Conservation (phyloP, 2,113 vertebrate genomes). For the Otocyon megalotis region DNA sequence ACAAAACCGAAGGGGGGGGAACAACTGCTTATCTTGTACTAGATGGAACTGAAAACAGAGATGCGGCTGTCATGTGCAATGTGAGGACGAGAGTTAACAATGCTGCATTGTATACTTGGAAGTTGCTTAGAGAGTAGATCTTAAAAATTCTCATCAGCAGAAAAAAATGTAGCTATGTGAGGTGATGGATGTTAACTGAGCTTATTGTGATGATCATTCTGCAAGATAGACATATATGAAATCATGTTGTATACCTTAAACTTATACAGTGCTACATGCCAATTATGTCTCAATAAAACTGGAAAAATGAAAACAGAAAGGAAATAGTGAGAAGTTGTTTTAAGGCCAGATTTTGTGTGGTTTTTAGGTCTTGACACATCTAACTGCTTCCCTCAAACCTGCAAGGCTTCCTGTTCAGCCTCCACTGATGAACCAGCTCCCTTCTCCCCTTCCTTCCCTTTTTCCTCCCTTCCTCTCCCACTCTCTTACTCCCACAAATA, state of each 20-base stretch:
- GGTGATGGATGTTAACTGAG: neutral
- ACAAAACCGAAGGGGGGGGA: neutral
- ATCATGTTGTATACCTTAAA: neutral
- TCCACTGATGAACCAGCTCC: neutral
- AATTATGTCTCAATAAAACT: neutral
- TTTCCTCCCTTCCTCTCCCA: neutral
- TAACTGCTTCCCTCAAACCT: neutral
- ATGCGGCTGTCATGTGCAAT: neutral
- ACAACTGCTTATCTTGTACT: slow-evolving; percentile 3
- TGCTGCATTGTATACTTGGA: neutral
- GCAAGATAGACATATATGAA: neutral
- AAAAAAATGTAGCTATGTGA: neutral
- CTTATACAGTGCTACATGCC: neutral
- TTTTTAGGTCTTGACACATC: slow-evolving; percentile 11
- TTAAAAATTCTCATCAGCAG: neutral
- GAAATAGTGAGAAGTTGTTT: slow-evolving; percentile 7
- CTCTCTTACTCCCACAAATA: neutral
- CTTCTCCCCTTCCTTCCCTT: neutral
- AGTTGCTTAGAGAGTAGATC: neutral
- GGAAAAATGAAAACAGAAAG: neutral
- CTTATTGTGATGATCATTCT: neutral
- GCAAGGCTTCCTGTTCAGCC: neutral
- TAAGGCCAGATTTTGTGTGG: slow-evolving; percentile 25
- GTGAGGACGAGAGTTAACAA: neutral
- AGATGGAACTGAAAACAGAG: slow-evolving; percentile 45